Base-by-base conservation (phyloP, 2,797 vertebrate genomes). In the Platyrinchus mystaceus region DNA sequence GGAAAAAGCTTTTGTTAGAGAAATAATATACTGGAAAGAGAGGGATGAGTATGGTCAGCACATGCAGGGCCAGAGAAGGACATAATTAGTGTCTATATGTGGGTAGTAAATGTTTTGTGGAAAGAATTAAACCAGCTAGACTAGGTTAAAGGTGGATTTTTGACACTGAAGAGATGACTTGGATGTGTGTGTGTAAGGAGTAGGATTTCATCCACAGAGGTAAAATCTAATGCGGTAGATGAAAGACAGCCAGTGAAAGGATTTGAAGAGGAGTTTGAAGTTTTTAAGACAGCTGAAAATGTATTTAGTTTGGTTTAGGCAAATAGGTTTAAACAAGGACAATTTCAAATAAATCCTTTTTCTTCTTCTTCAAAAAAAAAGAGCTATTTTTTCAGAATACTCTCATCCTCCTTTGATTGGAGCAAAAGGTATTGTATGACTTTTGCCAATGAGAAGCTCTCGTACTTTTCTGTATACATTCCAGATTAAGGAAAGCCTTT, bases 81-180 rank as follows among this genome's bases (percentile, higher is more conserved):
- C 19, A n/a, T 10, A 44, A 69, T 4, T 9, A 64, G 18, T 27
- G 43, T 69, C 47, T 12, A 32, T n/a, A 44, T 0, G 0, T 34
- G 63, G 19, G 22, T 36, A 18, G 12, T 43, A 59, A 86, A 36
- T 44, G 34, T 46, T 83, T 14, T 44, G 50, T 73, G 34, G 68
- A 60, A 83, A 77, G 41, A 43, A 39, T 84, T 52, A 76, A 59
- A 80, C 6, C 55, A 71, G 7, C 14, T 28, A 73, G 32, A 12
- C 13, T 47, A 34, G 44, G 17, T 36, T 79, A 56, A 68, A 59
- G 34, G 7, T 64, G 20, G 22, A 41, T 64, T 77, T 9, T 41
- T 8, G 3, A 32, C 13, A 4, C 0, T 53, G 62, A 79, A 68
- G 53, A 71, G 15, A 82, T 17, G 6, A 32, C 20, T 46, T 78